Evolutionary conservation across 2,888 invertebrate genomes (phyloP).

Genomic region (Sesamia inferens): DNA sequence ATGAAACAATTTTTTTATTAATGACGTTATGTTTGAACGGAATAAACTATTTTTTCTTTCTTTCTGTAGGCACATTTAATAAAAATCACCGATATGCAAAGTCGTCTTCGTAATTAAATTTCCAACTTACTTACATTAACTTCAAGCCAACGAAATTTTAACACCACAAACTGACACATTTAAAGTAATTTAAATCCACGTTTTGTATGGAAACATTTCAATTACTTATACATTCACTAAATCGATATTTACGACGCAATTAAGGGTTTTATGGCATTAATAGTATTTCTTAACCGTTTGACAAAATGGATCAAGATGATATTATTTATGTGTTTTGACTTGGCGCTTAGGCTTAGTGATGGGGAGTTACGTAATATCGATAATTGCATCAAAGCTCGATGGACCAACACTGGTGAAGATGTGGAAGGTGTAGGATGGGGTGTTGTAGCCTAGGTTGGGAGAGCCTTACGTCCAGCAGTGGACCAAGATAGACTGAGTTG

Average conservation of each 20-base stretch:
- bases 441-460: neutral
- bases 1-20: no score
- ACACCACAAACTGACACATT: conserved; percentile 22
- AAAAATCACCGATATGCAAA: neutral
- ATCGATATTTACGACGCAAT: conserved; percentile 70
- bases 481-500: neutral
- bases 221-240: conserved; percentile 66
- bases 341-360: conserved; percentile 59
- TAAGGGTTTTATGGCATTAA: conserved; percentile 62
- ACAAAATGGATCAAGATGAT: conserved; percentile 59
- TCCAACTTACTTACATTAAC: conserved; percentile 1
- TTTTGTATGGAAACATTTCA: conserved; percentile 47
- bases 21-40: no score
- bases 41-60: no score
- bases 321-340: conserved; percentile 59
- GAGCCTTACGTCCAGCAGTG: no score
- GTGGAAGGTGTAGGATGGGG: neutral
- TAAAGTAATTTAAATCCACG: conserved; percentile 17
- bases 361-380: conserved; percentile 20
- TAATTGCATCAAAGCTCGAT: neutral
- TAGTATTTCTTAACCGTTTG: conserved; percentile 56
- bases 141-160: conserved; percentile 25
- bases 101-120: neutral
- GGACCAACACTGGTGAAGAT: neutral
- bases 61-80: neutral